Conservation (phyloP, 1,140 invertebrate genomes). For the Drosophila gunungcola region DNA sequence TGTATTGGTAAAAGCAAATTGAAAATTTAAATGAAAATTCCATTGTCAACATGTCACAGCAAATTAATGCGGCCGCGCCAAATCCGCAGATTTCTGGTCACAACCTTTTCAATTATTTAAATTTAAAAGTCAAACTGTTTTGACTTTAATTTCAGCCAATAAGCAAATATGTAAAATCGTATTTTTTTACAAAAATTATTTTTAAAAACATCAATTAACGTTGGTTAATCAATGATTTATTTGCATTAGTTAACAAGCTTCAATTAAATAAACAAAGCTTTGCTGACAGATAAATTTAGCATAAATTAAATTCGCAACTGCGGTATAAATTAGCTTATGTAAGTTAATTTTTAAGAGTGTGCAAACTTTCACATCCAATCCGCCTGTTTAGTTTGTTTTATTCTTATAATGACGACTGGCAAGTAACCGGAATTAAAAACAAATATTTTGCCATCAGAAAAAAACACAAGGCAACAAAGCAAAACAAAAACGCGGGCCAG, state of each 20-base stretch:
- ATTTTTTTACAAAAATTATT: background rate
- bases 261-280: background rate
- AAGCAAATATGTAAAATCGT: background rate
- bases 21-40: slow-evolving; percentile 57
- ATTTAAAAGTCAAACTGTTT: slow-evolving; percentile 33
- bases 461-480: slow-evolving; percentile 19
- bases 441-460: slow-evolving; percentile 62
- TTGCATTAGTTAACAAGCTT: slow-evolving; percentile 20
- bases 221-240: slow-evolving; percentile 23
- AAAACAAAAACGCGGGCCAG: slow-evolving; percentile 24
- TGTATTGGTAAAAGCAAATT: slow-evolving; percentile 32
- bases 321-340: background rate
- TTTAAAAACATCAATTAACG: slow-evolving; percentile 6
- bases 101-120: slow-evolving; percentile 41
- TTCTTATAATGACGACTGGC: slow-evolving; percentile 58
- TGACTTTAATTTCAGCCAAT: background rate
- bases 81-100: slow-evolving; percentile 49
- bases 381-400: slow-evolving; percentile 38
- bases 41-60: slow-evolving; percentile 41
- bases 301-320: slow-evolving; percentile 1
- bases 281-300: slow-evolving; percentile 2
- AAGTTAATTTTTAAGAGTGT: background rate
- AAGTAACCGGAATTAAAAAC: slow-evolving; percentile 73
- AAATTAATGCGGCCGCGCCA: slow-evolving; percentile 36
- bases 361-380: background rate